Percentiles rank a stretch among this genome's conserved stretches.
These are phyloP conservation scores for Oxyteleia sp. DNA, from an alignment of 2,888 invertebrate genomes.

Conservation along the genomic window DNA sequence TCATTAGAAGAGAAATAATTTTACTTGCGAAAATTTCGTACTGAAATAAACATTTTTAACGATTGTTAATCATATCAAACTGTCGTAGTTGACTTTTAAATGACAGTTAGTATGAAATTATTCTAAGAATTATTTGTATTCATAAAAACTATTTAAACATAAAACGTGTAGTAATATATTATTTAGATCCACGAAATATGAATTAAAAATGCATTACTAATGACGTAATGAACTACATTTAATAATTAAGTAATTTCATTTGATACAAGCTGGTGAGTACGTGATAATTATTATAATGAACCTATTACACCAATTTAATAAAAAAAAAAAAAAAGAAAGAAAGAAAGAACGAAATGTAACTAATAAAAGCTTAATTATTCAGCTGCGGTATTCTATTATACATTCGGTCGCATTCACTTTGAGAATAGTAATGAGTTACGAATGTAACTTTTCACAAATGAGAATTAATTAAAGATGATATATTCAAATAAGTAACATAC, in stretches of 20 bases:
- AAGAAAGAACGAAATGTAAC: no score
- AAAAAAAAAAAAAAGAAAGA: no score
- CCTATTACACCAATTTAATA: background rate
- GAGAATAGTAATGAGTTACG: conserved; percentile 21
- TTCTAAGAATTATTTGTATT: background rate
- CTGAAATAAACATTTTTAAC: no score
- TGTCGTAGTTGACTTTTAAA: background rate
- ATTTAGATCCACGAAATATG: background rate
- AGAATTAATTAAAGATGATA: conserved; percentile 47
- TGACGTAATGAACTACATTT: background rate
- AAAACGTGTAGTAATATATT: background rate
- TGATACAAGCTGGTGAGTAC: background rate
- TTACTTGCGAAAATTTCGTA: no score
- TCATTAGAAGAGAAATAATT: no score
- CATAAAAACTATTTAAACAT: background rate
- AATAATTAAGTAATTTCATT: background rate
- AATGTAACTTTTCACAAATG: conserved; percentile 29
- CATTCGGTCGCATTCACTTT: background rate
- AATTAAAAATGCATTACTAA: background rate
- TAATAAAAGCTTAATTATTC: conserved; percentile 4
- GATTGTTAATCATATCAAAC: background rate
- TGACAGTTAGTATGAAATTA: no score
- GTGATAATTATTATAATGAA: background rate
- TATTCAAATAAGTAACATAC: conserved; percentile 48
- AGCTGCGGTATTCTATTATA: background rate